phyloP scores from a whole-genome alignment of 1,140 invertebrate species.

The Nixonia krombeini region DNA sequence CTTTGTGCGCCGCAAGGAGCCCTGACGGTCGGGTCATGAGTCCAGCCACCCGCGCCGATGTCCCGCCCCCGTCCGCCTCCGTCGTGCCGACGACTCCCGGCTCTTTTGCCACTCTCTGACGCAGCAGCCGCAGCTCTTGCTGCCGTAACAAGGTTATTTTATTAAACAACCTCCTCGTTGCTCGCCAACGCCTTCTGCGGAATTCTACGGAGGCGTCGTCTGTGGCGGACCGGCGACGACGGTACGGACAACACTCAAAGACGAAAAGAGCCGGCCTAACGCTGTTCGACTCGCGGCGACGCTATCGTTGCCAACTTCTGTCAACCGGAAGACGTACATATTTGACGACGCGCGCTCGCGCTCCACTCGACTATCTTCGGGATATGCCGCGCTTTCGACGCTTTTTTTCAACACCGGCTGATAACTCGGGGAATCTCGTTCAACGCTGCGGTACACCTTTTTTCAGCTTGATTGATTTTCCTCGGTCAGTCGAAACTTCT shows the following conservation, averaged over 20 bases:
- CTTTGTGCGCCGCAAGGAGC: constrained; percentile 6
- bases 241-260: constrained; percentile 21
- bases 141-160: constrained; percentile 68
- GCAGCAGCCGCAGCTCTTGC: constrained; percentile 2
- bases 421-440: too few species aligned
- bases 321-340: too few species aligned
- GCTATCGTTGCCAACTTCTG: neutral
- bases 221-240: constrained; percentile 26
- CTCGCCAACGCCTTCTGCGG: constrained; percentile 47
- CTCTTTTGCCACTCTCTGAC: neutral
- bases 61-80: constrained; percentile 7
- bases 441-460: too few species aligned
- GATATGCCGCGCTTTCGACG: too few species aligned
- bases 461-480: too few species aligned
- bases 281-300: neutral
- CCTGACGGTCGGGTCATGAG: constrained; percentile 35
- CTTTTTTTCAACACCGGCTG: too few species aligned
- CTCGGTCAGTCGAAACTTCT: too few species aligned
- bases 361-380: too few species aligned
- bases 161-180: constrained; percentile 67
- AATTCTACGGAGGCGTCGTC: constrained; percentile 49
- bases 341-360: too few species aligned
- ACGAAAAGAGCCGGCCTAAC: constrained; percentile 14
- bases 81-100: neutral
- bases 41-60: constrained; percentile 15